A percentile compares a stretch with the other conserved stretches of the same genome.
Conservation (phyloP, 1,140 invertebrate species). For the Apocrypta bakeri region DNA sequence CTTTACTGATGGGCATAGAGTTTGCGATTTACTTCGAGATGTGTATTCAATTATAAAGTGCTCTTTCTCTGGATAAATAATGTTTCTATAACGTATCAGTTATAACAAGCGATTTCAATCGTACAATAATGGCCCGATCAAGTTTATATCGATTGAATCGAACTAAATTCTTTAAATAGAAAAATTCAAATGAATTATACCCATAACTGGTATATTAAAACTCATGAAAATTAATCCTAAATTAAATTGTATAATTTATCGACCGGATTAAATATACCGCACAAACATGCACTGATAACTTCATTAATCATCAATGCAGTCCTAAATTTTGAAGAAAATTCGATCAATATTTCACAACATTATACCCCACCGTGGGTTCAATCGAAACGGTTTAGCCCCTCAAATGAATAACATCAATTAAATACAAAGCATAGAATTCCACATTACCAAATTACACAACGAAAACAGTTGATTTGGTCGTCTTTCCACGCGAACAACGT, state of each 20-base stretch:
- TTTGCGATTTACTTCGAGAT: background rate
- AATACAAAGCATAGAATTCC: background rate
- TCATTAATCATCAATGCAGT: background rate
- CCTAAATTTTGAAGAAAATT: slow-evolving; percentile 1
- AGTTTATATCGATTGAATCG: too few species aligned
- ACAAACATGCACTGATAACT: background rate
- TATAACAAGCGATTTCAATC: too few species aligned
- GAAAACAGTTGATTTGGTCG: background rate
- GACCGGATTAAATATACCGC: background rate
- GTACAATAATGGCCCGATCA: too few species aligned
- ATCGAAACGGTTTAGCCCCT: background rate
- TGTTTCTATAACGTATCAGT: too few species aligned
- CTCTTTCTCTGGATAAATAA: too few species aligned
- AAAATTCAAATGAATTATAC: too few species aligned
- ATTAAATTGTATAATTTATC: too few species aligned
- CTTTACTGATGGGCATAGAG: background rate
- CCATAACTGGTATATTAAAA: too few species aligned
- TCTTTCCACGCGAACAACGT: background rate
- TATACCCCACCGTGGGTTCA: background rate
- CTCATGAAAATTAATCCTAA: too few species aligned
- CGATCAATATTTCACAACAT: background rate
- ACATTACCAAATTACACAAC: slow-evolving; percentile 27
- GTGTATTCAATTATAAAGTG: too few species aligned
- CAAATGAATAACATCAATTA: slow-evolving; percentile 4
- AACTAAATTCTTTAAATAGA: too few species aligned